These are phyloP conservation scores for Dryadula phaetusa DNA, from an alignment of 2,888 invertebrate genomes.

Conservation along the genomic window DNA sequence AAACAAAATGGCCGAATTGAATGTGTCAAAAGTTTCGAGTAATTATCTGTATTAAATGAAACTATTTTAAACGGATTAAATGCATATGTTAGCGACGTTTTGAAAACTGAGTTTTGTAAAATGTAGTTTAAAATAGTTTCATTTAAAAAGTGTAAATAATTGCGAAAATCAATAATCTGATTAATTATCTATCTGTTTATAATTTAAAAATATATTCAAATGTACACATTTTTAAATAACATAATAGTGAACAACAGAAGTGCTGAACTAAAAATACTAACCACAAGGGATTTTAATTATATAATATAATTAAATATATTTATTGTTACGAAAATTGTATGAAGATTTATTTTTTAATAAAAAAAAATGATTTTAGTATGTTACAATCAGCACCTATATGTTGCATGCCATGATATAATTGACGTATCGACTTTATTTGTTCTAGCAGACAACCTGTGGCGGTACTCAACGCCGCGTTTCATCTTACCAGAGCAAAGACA, in stretches of 20 bases:
- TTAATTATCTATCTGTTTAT: too few species aligned
- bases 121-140: too few species aligned
- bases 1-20: slow-evolving; percentile 1
- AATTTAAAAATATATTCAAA: too few species aligned
- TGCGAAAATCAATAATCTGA: too few species aligned
- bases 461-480: too few species aligned
- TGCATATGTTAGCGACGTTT: too few species aligned
- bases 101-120: too few species aligned
- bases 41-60: too few species aligned
- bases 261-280: slow-evolving; percentile 28
- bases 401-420: slow-evolving; percentile 18
- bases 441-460: too few species aligned
- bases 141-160: too few species aligned
- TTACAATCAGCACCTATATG: slow-evolving; percentile 31
- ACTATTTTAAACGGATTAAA: too few species aligned
- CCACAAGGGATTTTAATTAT: neutral
- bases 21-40: neutral
- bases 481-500: too few species aligned
- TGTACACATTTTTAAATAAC: slow-evolving; percentile 49
- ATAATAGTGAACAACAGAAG: slow-evolving; percentile 46
- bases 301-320: neutral
- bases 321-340: neutral
- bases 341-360: neutral
- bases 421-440: slow-evolving; percentile 14
- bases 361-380: neutral